Evolutionary conservation across 2,888 invertebrate species (phyloP), one percentile per base, ranked within the genome.

Genomic region (Abrostola triplasia): DNA sequence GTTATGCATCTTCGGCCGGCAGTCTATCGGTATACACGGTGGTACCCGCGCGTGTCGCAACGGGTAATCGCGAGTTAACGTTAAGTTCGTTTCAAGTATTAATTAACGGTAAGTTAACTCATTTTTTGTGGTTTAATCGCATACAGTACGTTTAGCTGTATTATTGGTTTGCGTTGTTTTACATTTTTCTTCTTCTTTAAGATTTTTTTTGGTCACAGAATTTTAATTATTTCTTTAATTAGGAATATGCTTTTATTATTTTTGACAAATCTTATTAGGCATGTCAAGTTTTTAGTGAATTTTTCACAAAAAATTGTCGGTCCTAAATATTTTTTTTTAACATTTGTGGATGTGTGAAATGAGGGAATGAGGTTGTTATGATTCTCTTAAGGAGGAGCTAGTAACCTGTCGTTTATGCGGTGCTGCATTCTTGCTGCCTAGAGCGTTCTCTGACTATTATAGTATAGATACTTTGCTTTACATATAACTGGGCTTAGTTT

Each of bases 1-100:
- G 93, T 93, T 93, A 86, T 74, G 61, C 70, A 73, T 83, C 83
- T 82, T 83, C 77, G 77, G 73, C 74, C 77, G 84, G 73, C 92
- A 93, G 93, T 92, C 82, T 77, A 77, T 81, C 83, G 84, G 86
- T 82, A 82, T 70, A 81, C 84, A 80, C 80, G 75, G 84, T 77
- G 74, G 70, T 76, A 77, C 67, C 68, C 83, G 85, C 88, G 84
- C 88, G 92, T 86, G 84, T 84, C 77, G 62, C 72, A 64, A 65
- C 67, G 64, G 58, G 64, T 63, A 61, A 73, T 79, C 77, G 76
- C 68, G 72, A 75, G 73, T 77, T 70, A 65, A 73, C 77, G 76
- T 74, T 61, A 53, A 64, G 63, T 77, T 73, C 64, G 67, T 61
- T 62, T 59, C 50, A 73, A 75, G 66, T 77, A 68, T 78, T 75